Evolutionary conservation across 2,888 invertebrate species (phyloP), one percentile per base, ranked within the genome.

Genomic region (Noctua pronuba): DNA sequence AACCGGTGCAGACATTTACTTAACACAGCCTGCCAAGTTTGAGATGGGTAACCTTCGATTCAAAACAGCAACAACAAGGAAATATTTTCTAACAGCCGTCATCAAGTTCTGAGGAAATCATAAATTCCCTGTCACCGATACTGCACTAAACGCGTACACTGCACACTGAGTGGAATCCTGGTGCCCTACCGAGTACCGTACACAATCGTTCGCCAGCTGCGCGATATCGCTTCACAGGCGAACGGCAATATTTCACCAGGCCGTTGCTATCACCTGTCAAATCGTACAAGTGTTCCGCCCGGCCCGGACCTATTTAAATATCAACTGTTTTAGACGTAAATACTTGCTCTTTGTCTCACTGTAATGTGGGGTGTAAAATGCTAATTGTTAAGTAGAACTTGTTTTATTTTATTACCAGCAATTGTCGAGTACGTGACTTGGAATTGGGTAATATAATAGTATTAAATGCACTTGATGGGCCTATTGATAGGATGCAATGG

Each of bases 261-360:
- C 84, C 88, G 86, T 87, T 89, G 92, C 94, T 96, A 96, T 96
- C 96, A 95, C 95, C 94, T 95, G 96, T 96, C 96, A 95, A 93
- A 96, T 95, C 96, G 93, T 92, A 94, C 96, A 95, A 96, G 95
- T 95, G 95, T 96, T 95, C 93, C 94, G 93, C 94, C 93, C 92
- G 92, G 91, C 92, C 91, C 91, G 92, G 92, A 92, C 95, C 95
- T 94, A 96, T 95, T 95, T 96, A 95, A 96, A 95, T 95, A 95
- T 95, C 94, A 94, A 93, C 93, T 90, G 93, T 94, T 94, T 93
- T 91, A 93, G 92, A 94, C 92, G 91, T 90, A 92, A 95, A 95
- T 93, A 93, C 93, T 91, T 90, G 93, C 91, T 91, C 88, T 91
- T 89, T 92, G 91, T 91, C 77, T 81, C 82, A 84, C 88, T 87